Base-by-base conservation (phyloP, 2,113 vertebrate species). In the Mystacornis crossleyi region DNA sequence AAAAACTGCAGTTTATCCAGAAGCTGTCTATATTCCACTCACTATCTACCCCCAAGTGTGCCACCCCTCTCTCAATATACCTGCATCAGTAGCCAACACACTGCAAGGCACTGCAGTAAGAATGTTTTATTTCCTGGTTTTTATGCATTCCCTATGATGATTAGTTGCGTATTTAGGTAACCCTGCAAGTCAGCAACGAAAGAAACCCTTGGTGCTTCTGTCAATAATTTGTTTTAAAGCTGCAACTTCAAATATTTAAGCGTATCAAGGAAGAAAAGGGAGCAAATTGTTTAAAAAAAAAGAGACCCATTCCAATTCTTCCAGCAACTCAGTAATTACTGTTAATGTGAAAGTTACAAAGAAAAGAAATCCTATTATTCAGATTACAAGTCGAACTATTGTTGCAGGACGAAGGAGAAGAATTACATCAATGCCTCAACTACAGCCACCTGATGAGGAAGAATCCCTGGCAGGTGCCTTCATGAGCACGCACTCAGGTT, bases 191-290 rank as follows among this genome's bases (percentile, higher is more conserved):
- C 8, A 93, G 54, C 55, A 75, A 82, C 4, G 8, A 70, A 84
- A 83, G 54, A 86, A 93, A 89, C 21, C n/a, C 51, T 51, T 40
- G 11, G 47, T 45, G 77, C 18, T 71, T 66, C 67, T 71, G 31
- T 80, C 36, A 92, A 66, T 55, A 45, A 86, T 87, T 86, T 83
- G 80, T 88, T 90, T 93, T 40, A 93, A 74, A 66, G 31, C 19
- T 64, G 43, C 23, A 81, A 55, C 47, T 92, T 92, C 67, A 95
- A 93, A 88, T 88, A 93, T 73, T 88, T 86, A 81, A 83, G 43
- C 31, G 58, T 4, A 60, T 18, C 58, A 87, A 77, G 74, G 29
- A 88, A 74, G 40, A 43, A 88, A 58, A 58, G 25, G 36, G 47
- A 17, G 88, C 29, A 55, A 78, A 47, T 14, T 55, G 11, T 21